Evolutionary conservation across 2,888 invertebrate genomes (phyloP), one percentile per base, ranked within the genome.

Genomic region (Phanerotoma sp.): DNA sequence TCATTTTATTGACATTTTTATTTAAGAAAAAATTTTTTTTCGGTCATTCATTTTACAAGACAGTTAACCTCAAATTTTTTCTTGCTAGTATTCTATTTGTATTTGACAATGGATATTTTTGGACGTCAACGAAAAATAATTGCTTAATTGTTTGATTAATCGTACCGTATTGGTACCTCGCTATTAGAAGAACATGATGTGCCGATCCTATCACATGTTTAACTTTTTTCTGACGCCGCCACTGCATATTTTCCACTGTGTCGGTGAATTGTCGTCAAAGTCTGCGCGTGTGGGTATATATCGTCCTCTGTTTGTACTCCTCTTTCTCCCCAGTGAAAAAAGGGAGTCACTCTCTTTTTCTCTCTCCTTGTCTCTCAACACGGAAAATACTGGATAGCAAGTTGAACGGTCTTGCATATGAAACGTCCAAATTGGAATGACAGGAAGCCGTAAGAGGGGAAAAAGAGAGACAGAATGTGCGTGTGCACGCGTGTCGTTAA

Each of bases 81-180:
- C n/a, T n/a, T n/a, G n/a, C n/a, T n/a, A n/a, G n/a, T n/a, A n/a
- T n/a, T n/a, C n/a, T n/a, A n/a, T 35, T 3, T 50, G 7, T 33
- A 11, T 13, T 15, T 30, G 15, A n/a, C 28, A 41, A 7, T 15
- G 18, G 33, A 25, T 53, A 32, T 37, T 42, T 13, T 41, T n/a
- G n/a, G n/a, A n/a, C n/a, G n/a, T n/a, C n/a, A n/a, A n/a, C n/a
- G n/a, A n/a, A n/a, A n/a, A n/a, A n/a, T n/a, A n/a, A n/a, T n/a
- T n/a, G n/a, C n/a, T n/a, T n/a, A n/a, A n/a, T n/a, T n/a, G n/a
- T n/a, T n/a, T 35, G 28, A 22, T 41, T 13, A 42, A 22, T 63
- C 76, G 70, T 75, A 76, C 76, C 76, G 62, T 75, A 72, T 74
- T 75, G 77, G 69, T 77, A 77, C 73, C 77, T 73, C 67, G 72